Evolutionary conservation across 2,888 invertebrate species (phyloP), one percentile per base, ranked within the genome.

Genomic region (Ormyrus pomaceus): DNA sequence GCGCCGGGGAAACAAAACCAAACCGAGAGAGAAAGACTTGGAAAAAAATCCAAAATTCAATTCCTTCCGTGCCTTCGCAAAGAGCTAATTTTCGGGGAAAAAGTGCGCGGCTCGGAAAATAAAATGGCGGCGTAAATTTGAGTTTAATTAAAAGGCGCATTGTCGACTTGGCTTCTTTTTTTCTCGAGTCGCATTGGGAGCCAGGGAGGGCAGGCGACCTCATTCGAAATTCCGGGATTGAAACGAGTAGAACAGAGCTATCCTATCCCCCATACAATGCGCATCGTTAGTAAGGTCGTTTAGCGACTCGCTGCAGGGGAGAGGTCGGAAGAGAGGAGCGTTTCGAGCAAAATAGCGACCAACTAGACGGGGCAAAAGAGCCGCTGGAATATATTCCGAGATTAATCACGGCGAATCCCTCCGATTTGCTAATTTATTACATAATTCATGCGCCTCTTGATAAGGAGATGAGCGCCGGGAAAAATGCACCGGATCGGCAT

Each of bases 341-440:
- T 80, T 77, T 53, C 65, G 70, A 68, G 77, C 55, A 68, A 76
- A 73, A 73, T 59, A 68, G 70, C 68, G 76, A 69, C 19, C 65
- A 74, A 62, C 69, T 62, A 75, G 69, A 61, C 8, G 48, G 53
- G 61, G 58, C 61, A 13, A 68, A 51, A 45, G 64, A 46, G 58
- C 19, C 50, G 50, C 77, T 79, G 77, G 82, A 82, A 84, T 84
- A 34, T 34, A 86, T 85, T 84, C 83, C 82, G 81, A 79, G 73
- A 81, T 83, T 83, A 83, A 82, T 83, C 80, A 83, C 77, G 73
- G 70, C 81, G 79, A 70, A 80, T 81, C 78, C 81, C 83, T 79
- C 80, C 80, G 83, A 83, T 84, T 83, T 81, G 83, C 82, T 85
- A 85, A 86, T 86, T 86, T 84, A 84, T 85, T 85, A 83, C 86